Evolutionary conservation across 2,888 invertebrate genomes (phyloP), one percentile per base, ranked within the genome.

Genomic region (Heliconius cydno): DNA sequence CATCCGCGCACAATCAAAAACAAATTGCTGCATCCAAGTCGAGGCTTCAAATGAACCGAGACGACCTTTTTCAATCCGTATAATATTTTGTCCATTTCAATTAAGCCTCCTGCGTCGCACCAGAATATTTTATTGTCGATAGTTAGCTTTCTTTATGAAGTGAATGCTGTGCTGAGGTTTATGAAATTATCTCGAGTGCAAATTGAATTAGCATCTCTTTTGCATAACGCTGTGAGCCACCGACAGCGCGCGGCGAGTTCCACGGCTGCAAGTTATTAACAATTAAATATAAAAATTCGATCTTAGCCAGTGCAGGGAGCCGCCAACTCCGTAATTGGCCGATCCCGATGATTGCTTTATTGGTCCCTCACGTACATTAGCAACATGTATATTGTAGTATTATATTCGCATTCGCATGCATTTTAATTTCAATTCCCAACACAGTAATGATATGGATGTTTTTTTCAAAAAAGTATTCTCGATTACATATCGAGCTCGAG

Each of bases 221-320:
- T 91, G 91, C 92, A 94, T 93, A 93, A 90, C 86, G 89, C 87
- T 88, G 83, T 84, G 85, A 87, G 86, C 87, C 87, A 86, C 85
- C 85, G 81, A 83, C 81, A 80, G 79, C 83, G 82, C 83, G 85
- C 85, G 83, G 84, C 80, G 83, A 84, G 83, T 86, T 84, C 85
- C 86, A 83, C 89, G 85, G 86, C 87, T 83, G 83, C 88, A 85
- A 83, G 86, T 86, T 86, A 87, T 89, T 90, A 91, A 93, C 91
- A 92, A 94, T 94, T 94, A 92, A 92, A 90, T 89, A 93, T 94
- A 92, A 94, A 92, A 93, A 92, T 93, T 90, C 92, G 90, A 91
- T 90, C 88, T 87, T 88, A 86, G 87, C 89, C 91, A 91, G 90
- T 91, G 34, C 34, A 34, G 34, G 0, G 88, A 91, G 89, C 91